Base-by-base conservation (phyloP, 1,140 invertebrate species). In the Coelopa frigida region DNA sequence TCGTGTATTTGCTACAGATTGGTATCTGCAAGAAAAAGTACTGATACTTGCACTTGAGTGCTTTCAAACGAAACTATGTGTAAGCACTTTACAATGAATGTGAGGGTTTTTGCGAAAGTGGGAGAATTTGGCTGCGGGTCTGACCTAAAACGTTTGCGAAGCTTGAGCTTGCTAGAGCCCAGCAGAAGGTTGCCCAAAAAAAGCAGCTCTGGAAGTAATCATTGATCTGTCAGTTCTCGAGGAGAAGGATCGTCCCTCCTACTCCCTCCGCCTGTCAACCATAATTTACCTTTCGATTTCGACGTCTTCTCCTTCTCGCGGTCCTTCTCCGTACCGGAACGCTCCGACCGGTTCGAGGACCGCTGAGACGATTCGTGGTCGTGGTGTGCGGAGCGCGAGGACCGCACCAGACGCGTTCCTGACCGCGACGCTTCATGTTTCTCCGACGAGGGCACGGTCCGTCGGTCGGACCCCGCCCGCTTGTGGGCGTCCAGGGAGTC, bases 101-200 rank as follows among this genome's bases (percentile, higher is more conserved):
- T 54, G n/a, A 33, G 36, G 6, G n/a, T n/a, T n/a, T n/a, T n/a
- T n/a, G n/a, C n/a, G n/a, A n/a, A n/a, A n/a, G n/a, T n/a, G n/a
- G n/a, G n/a, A n/a, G n/a, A n/a, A n/a, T n/a, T n/a, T n/a, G n/a
- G n/a, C n/a, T n/a, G n/a, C 40, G 33, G 46, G 48, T 44, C 59
- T 49, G 60, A 65, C 61, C 61, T 65, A 65, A 52, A 55, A 37
- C 53, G 56, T 46, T 59, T 64, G 48, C 46, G 55, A 65, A 53
- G 48, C 52, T 51, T 50, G n/a, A 61, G 61, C 53, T 65, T 61
- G 44, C 61, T 65, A 53, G 61, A 61, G 51, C 59, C 61, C 61
- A 65, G 59, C 48, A 65, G 58, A 36, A 65, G 59, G 45, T 65
- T 50, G 49, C 59, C 61, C 57, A 65, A 61, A 48, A 65, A 50